phyloP scores from a whole-genome alignment of 2,888 invertebrate species.

The Saturnia japonica region DNA sequence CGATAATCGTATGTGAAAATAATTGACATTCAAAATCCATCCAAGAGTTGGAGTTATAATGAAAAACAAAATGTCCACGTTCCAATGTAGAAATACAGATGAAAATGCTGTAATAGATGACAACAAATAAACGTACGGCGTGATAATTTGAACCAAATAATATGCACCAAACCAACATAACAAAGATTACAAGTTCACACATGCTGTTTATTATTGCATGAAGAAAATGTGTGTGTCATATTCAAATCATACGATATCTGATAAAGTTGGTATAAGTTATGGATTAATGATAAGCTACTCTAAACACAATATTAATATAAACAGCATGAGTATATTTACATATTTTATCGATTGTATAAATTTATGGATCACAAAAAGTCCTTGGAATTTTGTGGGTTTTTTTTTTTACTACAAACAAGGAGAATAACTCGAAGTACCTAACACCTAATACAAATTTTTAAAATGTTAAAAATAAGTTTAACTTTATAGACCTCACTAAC shows the following conservation, averaged over 20 bases:
- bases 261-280: neutral
- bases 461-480: no score
- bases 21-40: neutral
- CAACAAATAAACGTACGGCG: neutral
- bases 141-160: neutral
- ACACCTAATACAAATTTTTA: no score
- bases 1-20: neutral
- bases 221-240: constrained; percentile 3
- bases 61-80: neutral
- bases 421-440: no score
- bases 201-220: neutral
- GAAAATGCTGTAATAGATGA: neutral
- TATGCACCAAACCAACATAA: neutral
- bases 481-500: no score
- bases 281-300: constrained; percentile 1
- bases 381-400: no score
- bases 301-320: neutral
- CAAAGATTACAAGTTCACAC: neutral
- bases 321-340: neutral
- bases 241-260: neutral
- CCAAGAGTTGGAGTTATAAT: neutral
- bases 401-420: no score
- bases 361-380: neutral
- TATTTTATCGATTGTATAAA: neutral
- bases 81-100: neutral